phyloP scores from a whole-genome alignment of 2,888 invertebrate species.

The Sphaerophoria rueppellii region DNA sequence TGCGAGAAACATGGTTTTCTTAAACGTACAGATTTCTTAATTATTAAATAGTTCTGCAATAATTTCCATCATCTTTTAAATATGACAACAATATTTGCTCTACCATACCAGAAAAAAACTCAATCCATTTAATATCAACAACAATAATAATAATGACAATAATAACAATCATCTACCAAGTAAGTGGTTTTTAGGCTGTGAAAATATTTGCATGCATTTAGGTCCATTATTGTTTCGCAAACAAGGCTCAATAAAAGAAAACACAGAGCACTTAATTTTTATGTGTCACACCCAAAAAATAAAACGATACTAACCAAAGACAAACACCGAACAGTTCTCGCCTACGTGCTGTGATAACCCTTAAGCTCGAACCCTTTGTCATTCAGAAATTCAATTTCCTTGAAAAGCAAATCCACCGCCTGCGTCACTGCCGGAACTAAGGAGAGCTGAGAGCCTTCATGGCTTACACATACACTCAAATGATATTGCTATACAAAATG shows the following conservation, averaged over 20 bases:
- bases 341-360: neutral
- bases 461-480: constrained; percentile 19
- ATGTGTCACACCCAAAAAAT: constrained; percentile 35
- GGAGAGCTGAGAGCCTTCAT: neutral
- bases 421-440: neutral
- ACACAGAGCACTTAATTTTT: constrained; percentile 45
- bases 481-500: neutral
- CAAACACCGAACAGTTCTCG: neutral
- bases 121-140: too few relatives aligned
- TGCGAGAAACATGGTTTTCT: too few relatives aligned
- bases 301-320: neutral
- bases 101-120: too few relatives aligned
- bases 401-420: neutral
- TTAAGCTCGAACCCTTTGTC: constrained; percentile 2
- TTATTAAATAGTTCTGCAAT: too few relatives aligned
- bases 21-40: too few relatives aligned
- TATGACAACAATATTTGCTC: too few relatives aligned
- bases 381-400: constrained; percentile 1
- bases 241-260: constrained; percentile 41
- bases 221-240: constrained; percentile 53
- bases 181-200: constrained; percentile 39
- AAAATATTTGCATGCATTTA: constrained; percentile 62
- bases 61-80: too few relatives aligned
- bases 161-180: constrained; percentile 7
- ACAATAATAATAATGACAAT: neutral